These are phyloP conservation scores for Thymelicus acteon DNA, from an alignment of 2,888 invertebrate genomes.

Conservation along the genomic window DNA sequence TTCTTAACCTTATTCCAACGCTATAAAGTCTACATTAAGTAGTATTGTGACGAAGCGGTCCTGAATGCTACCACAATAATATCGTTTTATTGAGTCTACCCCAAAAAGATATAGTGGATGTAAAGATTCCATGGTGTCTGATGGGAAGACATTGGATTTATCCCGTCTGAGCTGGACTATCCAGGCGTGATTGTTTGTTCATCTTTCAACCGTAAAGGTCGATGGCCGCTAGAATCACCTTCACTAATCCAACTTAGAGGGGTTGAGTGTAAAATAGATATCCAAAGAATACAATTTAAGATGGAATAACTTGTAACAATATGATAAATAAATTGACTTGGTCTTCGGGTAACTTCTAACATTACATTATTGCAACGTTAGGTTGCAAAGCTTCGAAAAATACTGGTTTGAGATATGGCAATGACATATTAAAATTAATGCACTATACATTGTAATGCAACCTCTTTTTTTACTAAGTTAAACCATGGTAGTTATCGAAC, in stretches of 20 bases:
- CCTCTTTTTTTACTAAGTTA: too few relatives aligned
- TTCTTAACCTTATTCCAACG: slow-evolving; percentile 13
- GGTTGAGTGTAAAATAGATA: slow-evolving; percentile 2
- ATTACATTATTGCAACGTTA: background rate
- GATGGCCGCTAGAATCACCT: too few relatives aligned
- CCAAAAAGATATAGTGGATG: slow-evolving; percentile 36
- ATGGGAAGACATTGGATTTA: slow-evolving; percentile 37
- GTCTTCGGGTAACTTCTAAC: slow-evolving; percentile 4
- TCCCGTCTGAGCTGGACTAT: background rate
- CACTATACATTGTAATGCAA: too few relatives aligned
- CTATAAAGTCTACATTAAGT: slow-evolving; percentile 27
- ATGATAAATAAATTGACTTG: slow-evolving; percentile 12
- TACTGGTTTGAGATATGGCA: too few relatives aligned
- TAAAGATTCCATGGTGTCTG: slow-evolving; percentile 17
- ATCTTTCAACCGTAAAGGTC: background rate
- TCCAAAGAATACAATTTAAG: background rate
- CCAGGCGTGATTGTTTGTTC: background rate
- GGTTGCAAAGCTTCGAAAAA: too few relatives aligned
- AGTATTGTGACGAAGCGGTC: slow-evolving; percentile 27
- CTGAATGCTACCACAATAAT: slow-evolving; percentile 73
- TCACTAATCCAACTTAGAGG: background rate
- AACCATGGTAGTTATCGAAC: too few relatives aligned
- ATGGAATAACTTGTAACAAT: slow-evolving; percentile 1
- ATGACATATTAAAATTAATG: too few relatives aligned
- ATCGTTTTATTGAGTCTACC: slow-evolving; percentile 45